phyloP scores from a whole-genome alignment of 2,888 invertebrate species.

The Phanerotoma sp. region DNA sequence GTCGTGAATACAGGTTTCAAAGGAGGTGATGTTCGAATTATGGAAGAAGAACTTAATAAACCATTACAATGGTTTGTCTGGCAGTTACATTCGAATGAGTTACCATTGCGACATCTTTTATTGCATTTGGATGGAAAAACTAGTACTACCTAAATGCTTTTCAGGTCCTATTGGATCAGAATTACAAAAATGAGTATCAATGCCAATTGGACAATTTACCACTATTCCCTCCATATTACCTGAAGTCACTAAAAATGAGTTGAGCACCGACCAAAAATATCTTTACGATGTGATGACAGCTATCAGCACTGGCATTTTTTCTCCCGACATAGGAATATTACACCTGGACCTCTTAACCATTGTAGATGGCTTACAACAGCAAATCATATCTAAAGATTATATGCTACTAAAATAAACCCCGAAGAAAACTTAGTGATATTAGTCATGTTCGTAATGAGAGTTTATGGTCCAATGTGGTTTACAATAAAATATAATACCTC shows the following conservation, averaged over 20 bases:
- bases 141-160: not conserved
- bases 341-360: constrained; percentile 5
- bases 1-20: not conserved
- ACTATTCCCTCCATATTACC: not conserved
- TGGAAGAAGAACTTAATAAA: not conserved
- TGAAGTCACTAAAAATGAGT: not conserved
- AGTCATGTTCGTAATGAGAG: constrained; percentile 19
- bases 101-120: not conserved
- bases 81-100: constrained; percentile 5
- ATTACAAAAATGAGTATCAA: not conserved
- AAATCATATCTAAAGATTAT: constrained; percentile 4
- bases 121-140: not conserved
- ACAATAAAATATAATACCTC: no score
- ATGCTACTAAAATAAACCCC: not conserved
- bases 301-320: not conserved
- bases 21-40: no score
- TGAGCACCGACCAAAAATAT: constrained; percentile 21
- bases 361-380: constrained; percentile 7
- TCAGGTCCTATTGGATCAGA: no score
- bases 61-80: constrained; percentile 7
- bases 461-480: constrained; percentile 31
- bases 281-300: constrained; percentile 2
- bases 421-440: constrained; percentile 1
- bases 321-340: not conserved
- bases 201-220: not conserved